A percentile compares a stretch with the other conserved stretches of the same genome.
These are phyloP conservation scores for Chrysopa pallens DNA, from an alignment of 1,140 invertebrate genomes.

Conservation along the genomic window DNA sequence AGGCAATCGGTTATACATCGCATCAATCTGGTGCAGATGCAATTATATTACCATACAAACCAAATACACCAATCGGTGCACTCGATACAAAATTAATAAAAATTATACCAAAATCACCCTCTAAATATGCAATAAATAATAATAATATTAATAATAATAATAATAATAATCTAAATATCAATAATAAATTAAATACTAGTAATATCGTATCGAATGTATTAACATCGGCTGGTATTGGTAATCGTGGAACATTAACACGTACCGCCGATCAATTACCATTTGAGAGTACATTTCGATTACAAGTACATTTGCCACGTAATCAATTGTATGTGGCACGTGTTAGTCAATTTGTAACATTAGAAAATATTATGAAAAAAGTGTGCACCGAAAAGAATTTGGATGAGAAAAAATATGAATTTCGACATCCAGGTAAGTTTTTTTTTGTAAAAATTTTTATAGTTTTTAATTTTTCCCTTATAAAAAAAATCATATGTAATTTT, in stretches of 20 bases:
- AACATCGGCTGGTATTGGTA: conserved; percentile 16
- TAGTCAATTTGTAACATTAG: conserved; percentile 41
- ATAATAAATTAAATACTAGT: too few relatives aligned
- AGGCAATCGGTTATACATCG: conserved; percentile 32
- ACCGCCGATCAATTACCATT: conserved; percentile 34
- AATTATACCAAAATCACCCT: conserved; percentile 20
- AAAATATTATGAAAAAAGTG: conserved; percentile 48
- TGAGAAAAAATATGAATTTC: conserved; percentile 52
- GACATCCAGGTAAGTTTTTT: conserved; percentile 45
- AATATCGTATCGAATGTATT: too few relatives aligned
- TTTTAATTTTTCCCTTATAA: too few relatives aligned
- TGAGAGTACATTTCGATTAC: conserved; percentile 56
- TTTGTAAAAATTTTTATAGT: too few relatives aligned
- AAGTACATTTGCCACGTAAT: conserved; percentile 65
- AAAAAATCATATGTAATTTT: too few relatives aligned
- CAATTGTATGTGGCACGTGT: conserved; percentile 63
- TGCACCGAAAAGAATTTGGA: conserved; percentile 70
- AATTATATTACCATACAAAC: conserved; percentile 44
- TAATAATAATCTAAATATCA: too few relatives aligned
- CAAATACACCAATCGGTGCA: conserved; percentile 60
- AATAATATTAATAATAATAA: too few relatives aligned
- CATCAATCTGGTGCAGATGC: conserved; percentile 29
- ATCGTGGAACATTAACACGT: conserved; percentile 15
- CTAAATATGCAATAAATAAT: conserved; percentile 9
- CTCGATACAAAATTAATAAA: conserved; percentile 31